A percentile compares a stretch with the other conserved stretches of the same genome.
These are phyloP conservation scores for Cyrtonyx montezumae DNA, from an alignment of 2,113 vertebrate species.

Conservation along the genomic window DNA sequence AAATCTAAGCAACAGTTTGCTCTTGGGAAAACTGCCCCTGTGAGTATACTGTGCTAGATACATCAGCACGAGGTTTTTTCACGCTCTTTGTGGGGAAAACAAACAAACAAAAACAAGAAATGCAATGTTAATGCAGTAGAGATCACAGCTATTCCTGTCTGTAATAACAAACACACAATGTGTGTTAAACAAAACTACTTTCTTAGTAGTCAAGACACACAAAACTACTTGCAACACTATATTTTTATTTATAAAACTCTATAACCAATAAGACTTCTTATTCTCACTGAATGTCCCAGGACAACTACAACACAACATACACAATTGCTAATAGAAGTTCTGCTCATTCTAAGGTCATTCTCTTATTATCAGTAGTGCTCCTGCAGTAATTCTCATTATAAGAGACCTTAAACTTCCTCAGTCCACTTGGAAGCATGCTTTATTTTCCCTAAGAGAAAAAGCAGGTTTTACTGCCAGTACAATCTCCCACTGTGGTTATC, in stretches of 20 bases:
- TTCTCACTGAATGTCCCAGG: neutral
- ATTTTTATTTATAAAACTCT: neutral
- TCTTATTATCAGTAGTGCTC: neutral
- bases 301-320: neutral
- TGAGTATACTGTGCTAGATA: neutral
- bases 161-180: neutral
- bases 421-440: neutral
- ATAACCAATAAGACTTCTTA: neutral
- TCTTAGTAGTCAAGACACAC: neutral
- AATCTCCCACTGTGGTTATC: conserved; percentile 49
- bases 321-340: conserved; percentile 12
- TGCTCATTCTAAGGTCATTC: conserved; percentile 29
- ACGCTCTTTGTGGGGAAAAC: neutral
- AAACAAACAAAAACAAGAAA: neutral
- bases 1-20: neutral
- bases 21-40: neutral
- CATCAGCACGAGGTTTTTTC: neutral
- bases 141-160: neutral
- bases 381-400: neutral
- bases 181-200: neutral
- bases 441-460: conserved; percentile 53
- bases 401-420: conserved; percentile 27
- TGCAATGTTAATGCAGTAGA: neutral
- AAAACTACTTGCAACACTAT: neutral
- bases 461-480: conserved; percentile 28